Conservation (phyloP, 2,113 vertebrate species). For the Sinocyclocheilus maitianheensis region DNA sequence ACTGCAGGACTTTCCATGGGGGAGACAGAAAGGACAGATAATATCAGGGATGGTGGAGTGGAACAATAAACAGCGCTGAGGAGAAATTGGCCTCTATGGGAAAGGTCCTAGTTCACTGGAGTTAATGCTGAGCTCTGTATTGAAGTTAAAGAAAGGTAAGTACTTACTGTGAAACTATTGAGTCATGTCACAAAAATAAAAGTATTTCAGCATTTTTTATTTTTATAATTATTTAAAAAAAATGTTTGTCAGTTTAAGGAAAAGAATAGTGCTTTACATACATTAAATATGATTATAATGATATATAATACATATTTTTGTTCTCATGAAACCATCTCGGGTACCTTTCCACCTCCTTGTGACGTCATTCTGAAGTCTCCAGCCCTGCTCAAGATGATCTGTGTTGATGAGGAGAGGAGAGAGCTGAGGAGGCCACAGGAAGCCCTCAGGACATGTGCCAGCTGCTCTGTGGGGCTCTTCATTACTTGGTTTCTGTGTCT, state of each 20-base stretch:
- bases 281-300: too few species aligned
- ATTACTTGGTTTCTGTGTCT: not conserved
- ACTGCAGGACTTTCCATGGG: not conserved
- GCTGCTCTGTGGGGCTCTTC: not conserved
- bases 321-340: too few species aligned
- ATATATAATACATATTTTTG: too few species aligned
- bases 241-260: too few species aligned
- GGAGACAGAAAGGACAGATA: conserved; percentile 1
- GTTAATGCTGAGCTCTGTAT: not conserved
- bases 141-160: not conserved
- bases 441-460: conserved; percentile 4
- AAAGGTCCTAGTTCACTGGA: conserved; percentile 4
- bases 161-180: not conserved
- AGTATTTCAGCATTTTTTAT: too few species aligned
- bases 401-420: not conserved
- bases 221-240: too few species aligned
- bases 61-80: not conserved
- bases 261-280: too few species aligned
- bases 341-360: not conserved
- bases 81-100: conserved; percentile 1
- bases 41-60: conserved; percentile 9
- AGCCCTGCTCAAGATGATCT: not conserved
- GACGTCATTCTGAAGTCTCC: not conserved
- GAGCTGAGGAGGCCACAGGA: not conserved
- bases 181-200: too few species aligned